Evolutionary conservation across 2,113 vertebrate species (phyloP).

Genomic region (Acrocephalus arundinaceus): DNA sequence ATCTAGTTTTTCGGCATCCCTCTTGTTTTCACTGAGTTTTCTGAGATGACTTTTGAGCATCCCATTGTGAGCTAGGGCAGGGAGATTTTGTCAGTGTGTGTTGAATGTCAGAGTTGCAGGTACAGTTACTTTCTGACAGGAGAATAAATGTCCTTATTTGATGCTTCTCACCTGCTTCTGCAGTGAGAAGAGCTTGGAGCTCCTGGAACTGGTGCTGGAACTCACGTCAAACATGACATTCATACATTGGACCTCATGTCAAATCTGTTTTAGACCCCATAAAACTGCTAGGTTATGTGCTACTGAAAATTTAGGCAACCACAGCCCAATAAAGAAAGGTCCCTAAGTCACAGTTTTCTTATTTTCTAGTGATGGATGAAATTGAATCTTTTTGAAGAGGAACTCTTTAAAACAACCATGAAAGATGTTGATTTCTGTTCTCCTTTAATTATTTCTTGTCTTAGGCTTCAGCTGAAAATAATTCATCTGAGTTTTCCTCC

Average conservation of each 20-base stretch:
- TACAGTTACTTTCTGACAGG: background rate
- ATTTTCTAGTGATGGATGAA: background rate
- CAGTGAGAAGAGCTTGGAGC: background rate
- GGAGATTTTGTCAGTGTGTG: background rate
- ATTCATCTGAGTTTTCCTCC: background rate
- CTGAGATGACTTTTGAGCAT: background rate
- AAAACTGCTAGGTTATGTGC: background rate
- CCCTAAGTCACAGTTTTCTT: background rate
- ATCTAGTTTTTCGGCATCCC: background rate
- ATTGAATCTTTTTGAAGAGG: background rate
- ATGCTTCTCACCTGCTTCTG: background rate
- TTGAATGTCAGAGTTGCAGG: background rate
- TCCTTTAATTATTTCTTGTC: background rate
- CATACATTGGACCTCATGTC: background rate
- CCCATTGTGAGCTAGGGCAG: background rate
- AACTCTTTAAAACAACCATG: background rate
- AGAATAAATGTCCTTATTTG: background rate
- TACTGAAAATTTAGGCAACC: background rate
- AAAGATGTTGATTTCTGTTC: background rate
- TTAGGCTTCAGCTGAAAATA: background rate
- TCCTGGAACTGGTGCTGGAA: background rate
- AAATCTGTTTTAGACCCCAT: background rate
- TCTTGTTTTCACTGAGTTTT: background rate
- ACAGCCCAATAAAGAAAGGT: background rate
- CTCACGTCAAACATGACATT: background rate